Evolutionary conservation across 2,113 vertebrate species (phyloP), one percentile per base, ranked within the genome.

Genomic region (Orycteropus afer): DNA sequence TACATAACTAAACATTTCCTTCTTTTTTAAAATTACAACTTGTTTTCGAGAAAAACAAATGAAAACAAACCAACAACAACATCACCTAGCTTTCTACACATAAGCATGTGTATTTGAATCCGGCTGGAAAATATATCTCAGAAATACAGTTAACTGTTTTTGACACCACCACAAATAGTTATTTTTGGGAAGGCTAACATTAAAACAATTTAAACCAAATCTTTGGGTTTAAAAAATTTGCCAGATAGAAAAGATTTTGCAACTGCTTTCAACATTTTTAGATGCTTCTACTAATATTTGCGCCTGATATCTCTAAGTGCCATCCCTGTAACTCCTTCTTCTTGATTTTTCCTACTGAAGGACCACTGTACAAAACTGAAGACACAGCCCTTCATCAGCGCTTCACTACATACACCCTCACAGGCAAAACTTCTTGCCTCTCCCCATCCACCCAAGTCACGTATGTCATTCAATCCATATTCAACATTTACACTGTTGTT

Each of bases 1-100:
- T 32, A 14, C 49, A 74, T 73, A 81, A 88, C 2, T n/a, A 88
- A 23, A 3, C 6, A 4, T 51, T 91, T 84, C 51, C 42, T 37
- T 86, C 53, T 55, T 42, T 94, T 95, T 57, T 67, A 80, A 37
- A 91, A 78, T 34, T 80, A 95, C 49, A 92, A 82, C 2, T 65
- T 57, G 42, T 40, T 91, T 4, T 51, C 15, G 53, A 25, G 37
- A 91, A 85, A 32, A 20, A 55, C 45, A 11, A 17, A 23, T 12
- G 76, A 42, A 78, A 69, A 84, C 27, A 25, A 87, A 74, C 55
- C 37, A 63, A 87, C 67, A 73, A 74, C 27, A 87, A n/a, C n/a
- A n/a, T 37, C 86, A 74, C 13, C 37, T 45, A 67, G 78, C 4
- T 45, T 93, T 91, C 55, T 83, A 83, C 3, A 42, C 40, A 69